A percentile compares a stretch with the other conserved stretches of the same genome.
These are phyloP conservation scores for Adoxophyes honmai DNA, from an alignment of 1,140 invertebrate species.

Conservation along the genomic window DNA sequence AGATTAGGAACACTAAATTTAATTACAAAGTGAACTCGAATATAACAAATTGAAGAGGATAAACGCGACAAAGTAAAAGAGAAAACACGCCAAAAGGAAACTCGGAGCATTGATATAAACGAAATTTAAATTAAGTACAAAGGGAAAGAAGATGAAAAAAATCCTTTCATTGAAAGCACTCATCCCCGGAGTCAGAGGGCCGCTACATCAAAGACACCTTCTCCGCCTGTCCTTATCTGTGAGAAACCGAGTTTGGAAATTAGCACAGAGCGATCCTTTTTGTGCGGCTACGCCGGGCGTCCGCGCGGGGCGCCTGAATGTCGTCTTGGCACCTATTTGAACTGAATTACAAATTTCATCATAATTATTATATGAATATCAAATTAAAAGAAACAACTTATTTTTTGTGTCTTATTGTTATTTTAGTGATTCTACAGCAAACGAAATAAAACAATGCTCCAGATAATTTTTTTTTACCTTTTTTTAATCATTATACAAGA, in stretches of 20 bases:
- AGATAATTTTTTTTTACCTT: no score
- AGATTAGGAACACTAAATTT: constrained; percentile 75
- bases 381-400: no score
- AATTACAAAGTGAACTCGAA: constrained; percentile 72
- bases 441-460: no score
- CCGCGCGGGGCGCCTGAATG: constrained; percentile 35
- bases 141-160: constrained; percentile 74
- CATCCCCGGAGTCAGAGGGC: constrained; percentile 69
- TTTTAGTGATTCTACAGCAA: no score
- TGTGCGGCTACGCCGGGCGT: constrained; percentile 27
- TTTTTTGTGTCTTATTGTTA: no score
- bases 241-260: constrained; percentile 71
- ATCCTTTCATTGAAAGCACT: constrained; percentile 76
- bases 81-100: constrained; percentile 73
- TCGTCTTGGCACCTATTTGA: no score
- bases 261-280: constrained; percentile 63
- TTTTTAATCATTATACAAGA: no score
- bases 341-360: no score
- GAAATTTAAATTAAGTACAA: constrained; percentile 78
- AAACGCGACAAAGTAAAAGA: constrained; percentile 76
- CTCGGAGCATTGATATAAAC: constrained; percentile 75
- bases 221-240: constrained; percentile 66
- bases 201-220: constrained; percentile 71
- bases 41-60: constrained; percentile 73
- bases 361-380: no score